Evolutionary conservation across 37 sponge, comb jelly and placozoan genomes (phyloP).

Genomic region (Halichondria panicea): DNA sequence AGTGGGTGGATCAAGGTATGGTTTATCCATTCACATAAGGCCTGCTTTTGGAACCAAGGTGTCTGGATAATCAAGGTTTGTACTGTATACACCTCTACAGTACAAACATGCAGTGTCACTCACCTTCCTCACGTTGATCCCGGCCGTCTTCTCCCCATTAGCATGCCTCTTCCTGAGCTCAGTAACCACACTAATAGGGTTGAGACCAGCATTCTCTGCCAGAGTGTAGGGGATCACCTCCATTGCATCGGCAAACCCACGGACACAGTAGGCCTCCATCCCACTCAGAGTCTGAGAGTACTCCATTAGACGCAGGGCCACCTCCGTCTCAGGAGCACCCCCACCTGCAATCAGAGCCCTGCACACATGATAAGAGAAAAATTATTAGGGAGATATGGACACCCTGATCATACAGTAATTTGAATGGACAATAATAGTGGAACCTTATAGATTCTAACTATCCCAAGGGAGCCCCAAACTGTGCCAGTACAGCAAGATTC

Average conservation of each 20-base stretch:
- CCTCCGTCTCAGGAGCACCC: conserved; percentile 97
- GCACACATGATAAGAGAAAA: too few relatives aligned
- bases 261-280: conserved; percentile 93
- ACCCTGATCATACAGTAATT: too few relatives aligned
- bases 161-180: conserved; percentile 95
- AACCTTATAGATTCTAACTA: too few relatives aligned
- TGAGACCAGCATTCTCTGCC: conserved; percentile 98
- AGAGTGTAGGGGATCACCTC: conserved; percentile 97
- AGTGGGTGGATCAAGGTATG: too few relatives aligned
- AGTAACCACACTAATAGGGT: conserved; percentile 94
- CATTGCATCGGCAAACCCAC: conserved; percentile 96
- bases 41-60: not conserved
- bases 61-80: not conserved
- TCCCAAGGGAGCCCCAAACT: too few relatives aligned
- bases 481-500: too few relatives aligned
- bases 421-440: too few relatives aligned
- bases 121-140: conserved; percentile 98
- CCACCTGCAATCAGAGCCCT: conserved; percentile 97
- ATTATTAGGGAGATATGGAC: too few relatives aligned
- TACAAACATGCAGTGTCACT: not conserved
- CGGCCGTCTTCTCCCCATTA: conserved; percentile 87
- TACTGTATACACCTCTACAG: not conserved
- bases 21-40: too few relatives aligned
- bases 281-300: conserved; percentile 89
- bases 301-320: conserved; percentile 84